phyloP scores from a whole-genome alignment of 2,113 vertebrate genomes.

The Siniperca knerii region DNA sequence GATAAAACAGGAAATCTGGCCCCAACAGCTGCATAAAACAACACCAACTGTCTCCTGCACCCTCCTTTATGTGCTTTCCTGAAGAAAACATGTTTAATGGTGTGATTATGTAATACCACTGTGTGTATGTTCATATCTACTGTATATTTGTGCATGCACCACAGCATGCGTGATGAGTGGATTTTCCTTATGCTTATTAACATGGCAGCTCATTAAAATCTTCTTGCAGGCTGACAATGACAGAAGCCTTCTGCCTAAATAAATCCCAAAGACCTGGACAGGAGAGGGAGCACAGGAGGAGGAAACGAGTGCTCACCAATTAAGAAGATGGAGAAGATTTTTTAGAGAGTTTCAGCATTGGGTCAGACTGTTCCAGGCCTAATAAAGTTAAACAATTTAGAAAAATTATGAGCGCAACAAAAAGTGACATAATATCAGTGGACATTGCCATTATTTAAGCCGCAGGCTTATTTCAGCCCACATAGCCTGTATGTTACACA shows the following conservation, averaged over 20 bases:
- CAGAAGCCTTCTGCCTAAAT: slow-evolving; percentile 34
- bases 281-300: slow-evolving; percentile 7
- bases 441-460: slow-evolving; percentile 38
- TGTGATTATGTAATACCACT: slow-evolving; percentile 54
- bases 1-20: slow-evolving; percentile 18
- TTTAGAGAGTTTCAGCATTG: slow-evolving; percentile 33
- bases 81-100: slow-evolving; percentile 37
- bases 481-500: slow-evolving; percentile 19
- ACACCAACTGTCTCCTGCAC: slow-evolving; percentile 36
- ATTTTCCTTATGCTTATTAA: slow-evolving; percentile 50
- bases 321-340: slow-evolving; percentile 41
- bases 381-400: slow-evolving; percentile 33
- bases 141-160: slow-evolving; percentile 3
- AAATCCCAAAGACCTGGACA: slow-evolving; percentile 45
- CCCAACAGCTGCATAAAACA: slow-evolving; percentile 40
- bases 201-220: slow-evolving; percentile 59
- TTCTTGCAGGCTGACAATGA: slow-evolving; percentile 40
- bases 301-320: slow-evolving; percentile 37
- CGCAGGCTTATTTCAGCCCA: slow-evolving; percentile 12
- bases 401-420: not conserved
- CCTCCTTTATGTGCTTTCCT: slow-evolving; percentile 20
- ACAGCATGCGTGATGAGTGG: slow-evolving; percentile 14
- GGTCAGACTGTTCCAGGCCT: slow-evolving; percentile 5
- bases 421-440: slow-evolving; percentile 17
- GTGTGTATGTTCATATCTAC: slow-evolving; percentile 18